A percentile compares a stretch with the other conserved stretches of the same genome.
These are phyloP conservation scores for Plestiodon gilberti DNA, from an alignment of 2,113 vertebrate species.

Conservation along the genomic window DNA sequence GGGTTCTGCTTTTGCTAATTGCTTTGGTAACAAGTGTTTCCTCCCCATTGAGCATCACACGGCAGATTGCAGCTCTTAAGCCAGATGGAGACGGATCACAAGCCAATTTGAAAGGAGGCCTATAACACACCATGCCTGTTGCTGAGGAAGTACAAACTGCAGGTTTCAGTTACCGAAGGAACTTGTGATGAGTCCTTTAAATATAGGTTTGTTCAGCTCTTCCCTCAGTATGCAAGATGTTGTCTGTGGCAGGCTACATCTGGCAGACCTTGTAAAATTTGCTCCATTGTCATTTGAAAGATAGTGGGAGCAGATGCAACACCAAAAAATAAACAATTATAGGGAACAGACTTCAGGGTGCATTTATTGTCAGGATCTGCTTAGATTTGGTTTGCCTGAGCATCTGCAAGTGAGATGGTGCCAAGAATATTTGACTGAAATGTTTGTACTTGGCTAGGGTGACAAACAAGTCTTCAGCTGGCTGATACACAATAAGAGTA, in stretches of 20 bases:
- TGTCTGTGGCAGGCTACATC: conserved; percentile 33
- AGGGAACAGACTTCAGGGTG: conserved; percentile 53
- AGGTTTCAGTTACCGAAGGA: conserved; percentile 35
- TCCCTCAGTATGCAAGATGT: conserved; percentile 32
- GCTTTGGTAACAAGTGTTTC: conserved; percentile 52
- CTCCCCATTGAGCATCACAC: conserved; percentile 41
- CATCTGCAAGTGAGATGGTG: conserved; percentile 56
- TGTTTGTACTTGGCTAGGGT: conserved; percentile 46
- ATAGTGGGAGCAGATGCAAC: conserved; percentile 29
- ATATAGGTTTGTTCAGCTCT: neutral
- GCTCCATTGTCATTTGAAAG: conserved; percentile 23
- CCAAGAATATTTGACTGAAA: conserved; percentile 52
- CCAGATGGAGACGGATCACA: conserved; percentile 70
- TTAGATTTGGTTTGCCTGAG: conserved; percentile 61
- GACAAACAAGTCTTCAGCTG: conserved; percentile 40
- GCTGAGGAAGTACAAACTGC: conserved; percentile 35
- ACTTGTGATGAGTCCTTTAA: conserved; percentile 43
- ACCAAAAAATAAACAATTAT: conserved; percentile 56
- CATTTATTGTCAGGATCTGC: conserved; percentile 53
- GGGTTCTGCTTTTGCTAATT: conserved; percentile 26
- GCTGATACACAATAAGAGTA: conserved; percentile 27
- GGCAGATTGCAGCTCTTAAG: conserved; percentile 62
- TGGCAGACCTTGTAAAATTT: conserved; percentile 29
- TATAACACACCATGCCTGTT: conserved; percentile 47
- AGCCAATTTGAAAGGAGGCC: conserved; percentile 69